Base-by-base conservation (phyloP, 2,113 vertebrate species). In the Apeltes quadracus region DNA sequence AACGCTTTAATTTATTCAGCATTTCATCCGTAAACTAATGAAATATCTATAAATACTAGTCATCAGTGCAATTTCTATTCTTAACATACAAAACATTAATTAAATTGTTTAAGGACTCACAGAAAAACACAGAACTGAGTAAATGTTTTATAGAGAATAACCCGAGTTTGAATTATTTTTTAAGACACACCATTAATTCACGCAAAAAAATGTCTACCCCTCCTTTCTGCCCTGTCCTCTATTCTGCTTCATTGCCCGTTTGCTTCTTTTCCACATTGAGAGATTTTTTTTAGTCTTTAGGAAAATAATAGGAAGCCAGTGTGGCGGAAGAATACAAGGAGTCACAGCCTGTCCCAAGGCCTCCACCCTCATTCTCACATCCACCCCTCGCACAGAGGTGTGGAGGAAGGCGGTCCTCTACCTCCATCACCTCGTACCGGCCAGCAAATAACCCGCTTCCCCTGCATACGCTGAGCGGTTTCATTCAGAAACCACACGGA, bases 371-470 rank as follows among this genome's bases (percentile, higher is more conserved):
- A 16, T 54, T 5, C 29, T 25, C 61, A 10, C 71, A 56, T 48
- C 36, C 36, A 25, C 61, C 44, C 16, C 0, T 3, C 39, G 22
- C 50, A 53, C 56, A 69, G 20, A 71, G 61, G 20, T n/a, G 34
- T 32, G 0, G 34, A 62, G 50, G 62, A 80, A 66, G 58, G 61
- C 39, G n/a, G 39, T 63, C 69, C 61, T 73, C 57, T 18, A 4
- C 78, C 61, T 72, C 72, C 82, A 87, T 85, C 77, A 83, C 41
- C 18, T 50, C 15, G 5, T 57, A 61, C 75, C 84, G 61, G 48
- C 38, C 57, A 59, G 70, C 74, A 87, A 77, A 84, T 43, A 23
- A 70, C 73, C n/a, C n/a, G n/a, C n/a, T n/a, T n/a, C n/a, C n/a
- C n/a, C n/a, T n/a, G n/a, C n/a, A n/a, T n/a, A n/a, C n/a, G n/a